phyloP scores from a whole-genome alignment of 2,888 invertebrate species.

The Nasonia oneida region DNA sequence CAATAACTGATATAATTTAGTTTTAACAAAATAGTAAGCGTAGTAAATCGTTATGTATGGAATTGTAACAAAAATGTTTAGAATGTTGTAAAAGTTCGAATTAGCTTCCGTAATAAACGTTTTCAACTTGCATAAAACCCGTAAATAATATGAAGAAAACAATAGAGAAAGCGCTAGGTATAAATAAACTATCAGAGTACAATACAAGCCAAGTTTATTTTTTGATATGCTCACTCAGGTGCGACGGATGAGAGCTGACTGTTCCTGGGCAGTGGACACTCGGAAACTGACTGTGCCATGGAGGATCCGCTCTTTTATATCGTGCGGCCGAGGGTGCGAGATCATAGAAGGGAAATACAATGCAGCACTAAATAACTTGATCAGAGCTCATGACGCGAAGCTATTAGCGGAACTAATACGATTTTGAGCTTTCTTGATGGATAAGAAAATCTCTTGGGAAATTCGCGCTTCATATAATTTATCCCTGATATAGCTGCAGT shows the following conservation, averaged over 20 bases:
- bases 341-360: constrained; percentile 29
- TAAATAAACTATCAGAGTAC: background rate
- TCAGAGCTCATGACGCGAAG: constrained; percentile 39
- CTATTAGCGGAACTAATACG: constrained; percentile 51
- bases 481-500: background rate
- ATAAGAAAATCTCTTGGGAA: constrained; percentile 55
- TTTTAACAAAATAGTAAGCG: background rate
- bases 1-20: background rate
- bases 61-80: background rate
- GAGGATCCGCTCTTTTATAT: constrained; percentile 55
- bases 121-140: background rate
- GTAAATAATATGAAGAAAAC: background rate
- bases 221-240: background rate
- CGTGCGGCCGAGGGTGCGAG: constrained; percentile 27
- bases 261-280: constrained; percentile 51
- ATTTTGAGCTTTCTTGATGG: constrained; percentile 55
- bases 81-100: background rate
- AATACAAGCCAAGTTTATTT: background rate
- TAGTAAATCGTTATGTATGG: background rate
- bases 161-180: background rate
- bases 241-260: background rate
- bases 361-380: constrained; percentile 50
- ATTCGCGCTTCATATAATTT: constrained; percentile 46
- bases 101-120: background rate
- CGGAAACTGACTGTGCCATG: constrained; percentile 51